Percentiles rank a stretch among this genome's conserved stretches.
Evolutionary conservation across 2,888 invertebrate species (phyloP).

Genomic region (Drosophila subsilvestris): DNA sequence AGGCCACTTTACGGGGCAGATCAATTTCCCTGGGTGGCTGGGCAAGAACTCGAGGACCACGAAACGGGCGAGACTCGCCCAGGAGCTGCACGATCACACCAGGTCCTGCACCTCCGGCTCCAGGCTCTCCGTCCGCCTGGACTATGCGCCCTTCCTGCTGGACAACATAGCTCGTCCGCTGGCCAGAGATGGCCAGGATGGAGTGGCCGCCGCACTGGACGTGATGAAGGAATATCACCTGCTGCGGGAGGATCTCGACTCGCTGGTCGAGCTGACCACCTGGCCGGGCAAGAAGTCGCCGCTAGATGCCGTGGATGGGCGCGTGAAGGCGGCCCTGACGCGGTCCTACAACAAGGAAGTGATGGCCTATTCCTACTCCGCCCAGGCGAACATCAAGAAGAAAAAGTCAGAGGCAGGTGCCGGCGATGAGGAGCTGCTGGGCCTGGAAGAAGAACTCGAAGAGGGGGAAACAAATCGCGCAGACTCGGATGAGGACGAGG

Average conservation of each 20-base stretch:
- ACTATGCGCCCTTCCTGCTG: conserved; percentile 93
- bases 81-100: conserved; percentile 94
- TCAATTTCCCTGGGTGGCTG: conserved; percentile 97
- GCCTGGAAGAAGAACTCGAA: conserved; percentile 84
- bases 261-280: conserved; percentile 91
- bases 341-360: conserved; percentile 95
- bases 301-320: conserved; percentile 90
- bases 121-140: conserved; percentile 92
- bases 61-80: conserved; percentile 92
- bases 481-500: conserved; percentile 84
- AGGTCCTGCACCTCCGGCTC: conserved; percentile 92
- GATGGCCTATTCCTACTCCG: conserved; percentile 91
- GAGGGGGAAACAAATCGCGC: conserved; percentile 72
- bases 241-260: conserved; percentile 95
- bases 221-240: conserved; percentile 94
- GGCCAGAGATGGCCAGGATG: conserved; percentile 88
- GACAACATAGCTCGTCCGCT: conserved; percentile 91
- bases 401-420: conserved; percentile 85
- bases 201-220: conserved; percentile 88
- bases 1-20: conserved; percentile 91
- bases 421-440: conserved; percentile 82
- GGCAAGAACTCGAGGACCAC: conserved; percentile 95
- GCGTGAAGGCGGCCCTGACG: conserved; percentile 97
- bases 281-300: conserved; percentile 93
- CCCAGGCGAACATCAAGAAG: conserved; percentile 86